Percentiles rank a stretch among this genome's conserved stretches.
These are phyloP conservation scores for Norana najaformis DNA, from an alignment of 2,888 invertebrate species.

Conservation along the genomic window DNA sequence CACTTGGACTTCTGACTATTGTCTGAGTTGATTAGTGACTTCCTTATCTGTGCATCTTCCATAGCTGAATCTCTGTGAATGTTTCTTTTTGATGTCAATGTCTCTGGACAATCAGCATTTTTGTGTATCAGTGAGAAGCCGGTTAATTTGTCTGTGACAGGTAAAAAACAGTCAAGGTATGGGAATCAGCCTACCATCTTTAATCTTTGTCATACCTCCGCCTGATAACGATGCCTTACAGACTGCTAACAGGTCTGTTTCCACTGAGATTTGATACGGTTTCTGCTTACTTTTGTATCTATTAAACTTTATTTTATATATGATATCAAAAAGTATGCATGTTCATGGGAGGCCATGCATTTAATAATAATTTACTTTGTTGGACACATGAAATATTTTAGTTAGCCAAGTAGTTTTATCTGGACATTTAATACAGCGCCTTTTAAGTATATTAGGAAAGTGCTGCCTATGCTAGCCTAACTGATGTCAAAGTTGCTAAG, in stretches of 20 bases:
- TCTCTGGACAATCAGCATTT: neutral
- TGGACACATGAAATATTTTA: no score
- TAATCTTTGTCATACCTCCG: conserved; percentile 57
- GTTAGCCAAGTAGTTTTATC: no score
- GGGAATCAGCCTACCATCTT: conserved; percentile 55
- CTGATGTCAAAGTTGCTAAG: neutral
- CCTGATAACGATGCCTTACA: conserved; percentile 53
- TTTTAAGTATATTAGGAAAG: no score
- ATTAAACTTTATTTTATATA: no score
- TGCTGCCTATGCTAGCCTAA: no score
- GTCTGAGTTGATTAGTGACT: neutral
- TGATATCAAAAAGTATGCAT: no score
- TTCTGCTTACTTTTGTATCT: no score
- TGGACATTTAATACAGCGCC: no score
- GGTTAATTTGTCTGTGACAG: conserved; percentile 36
- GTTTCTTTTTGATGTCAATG: neutral
- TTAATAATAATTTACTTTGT: no score
- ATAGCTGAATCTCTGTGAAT: neutral
- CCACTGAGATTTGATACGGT: neutral
- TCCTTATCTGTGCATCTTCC: neutral
- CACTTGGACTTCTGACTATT: neutral
- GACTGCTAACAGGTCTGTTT: conserved; percentile 51
- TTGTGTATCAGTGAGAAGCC: neutral
- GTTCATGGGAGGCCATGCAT: no score
- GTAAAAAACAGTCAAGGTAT: conserved; percentile 46